These are phyloP conservation scores for Cuculus canorus DNA, from an alignment of 2,797 vertebrate species.

Conservation along the genomic window DNA sequence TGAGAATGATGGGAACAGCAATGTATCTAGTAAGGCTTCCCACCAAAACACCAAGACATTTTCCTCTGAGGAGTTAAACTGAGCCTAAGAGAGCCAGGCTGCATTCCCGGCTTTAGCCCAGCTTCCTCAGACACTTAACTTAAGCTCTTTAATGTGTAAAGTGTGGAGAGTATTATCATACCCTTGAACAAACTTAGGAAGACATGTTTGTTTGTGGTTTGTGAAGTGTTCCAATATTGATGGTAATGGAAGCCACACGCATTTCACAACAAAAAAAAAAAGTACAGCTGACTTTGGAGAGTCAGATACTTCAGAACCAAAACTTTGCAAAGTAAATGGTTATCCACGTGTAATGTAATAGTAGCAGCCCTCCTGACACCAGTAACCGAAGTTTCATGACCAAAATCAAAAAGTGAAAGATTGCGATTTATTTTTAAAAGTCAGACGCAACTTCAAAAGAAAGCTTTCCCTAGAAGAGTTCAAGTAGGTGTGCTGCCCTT, in stretches of 20 bases:
- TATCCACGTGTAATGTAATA: neutral
- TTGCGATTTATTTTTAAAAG: neutral
- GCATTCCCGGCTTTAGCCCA: neutral
- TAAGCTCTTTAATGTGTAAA: neutral
- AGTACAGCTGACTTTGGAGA: neutral
- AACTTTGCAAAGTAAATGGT: neutral
- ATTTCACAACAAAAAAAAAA: neutral
- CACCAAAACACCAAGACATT: neutral
- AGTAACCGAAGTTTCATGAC: neutral
- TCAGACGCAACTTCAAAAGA: neutral
- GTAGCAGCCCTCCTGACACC: neutral
- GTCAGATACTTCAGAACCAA: neutral
- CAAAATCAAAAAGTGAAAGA: neutral
- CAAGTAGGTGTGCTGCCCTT: neutral
- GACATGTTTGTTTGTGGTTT: neutral
- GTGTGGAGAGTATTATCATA: neutral
- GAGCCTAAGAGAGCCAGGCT: neutral
- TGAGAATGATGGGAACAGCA: neutral
- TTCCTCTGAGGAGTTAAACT: neutral
- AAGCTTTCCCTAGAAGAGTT: neutral
- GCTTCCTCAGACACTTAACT: neutral
- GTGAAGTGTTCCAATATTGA: slow-evolving; percentile 14
- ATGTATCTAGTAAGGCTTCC: neutral
- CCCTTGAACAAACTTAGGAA: neutral
- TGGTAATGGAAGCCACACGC: neutral